Evolutionary conservation across 2,888 invertebrate genomes (phyloP), one percentile per base, ranked within the genome.

Genomic region (Taphrorychus bicolor): DNA sequence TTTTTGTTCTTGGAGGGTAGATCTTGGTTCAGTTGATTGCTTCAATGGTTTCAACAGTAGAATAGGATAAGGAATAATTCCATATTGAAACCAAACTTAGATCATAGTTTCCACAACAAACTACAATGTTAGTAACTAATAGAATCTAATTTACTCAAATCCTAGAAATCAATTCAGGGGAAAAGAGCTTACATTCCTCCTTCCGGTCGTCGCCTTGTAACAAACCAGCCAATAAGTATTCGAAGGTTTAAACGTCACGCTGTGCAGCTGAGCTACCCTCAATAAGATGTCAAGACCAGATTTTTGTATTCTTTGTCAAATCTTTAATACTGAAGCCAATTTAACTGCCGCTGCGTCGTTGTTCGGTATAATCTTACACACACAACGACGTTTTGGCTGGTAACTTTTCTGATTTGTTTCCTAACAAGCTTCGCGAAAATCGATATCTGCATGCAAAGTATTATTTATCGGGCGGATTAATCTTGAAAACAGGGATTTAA

Each of bases 321-420:
- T 64, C 64, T 64, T 64, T 59, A 64, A 64, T 64, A 64, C 58
- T 59, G 45, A 59, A 64, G 52, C 52, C 64, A 64, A 64, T 64
- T 64, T 64, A 64, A 58, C 53, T 59, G 59, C 57, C 24, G 23
- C 59, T 49, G 18, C 17, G 24, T 19, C n/a, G n/a, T 49, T 45
- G 45, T 49, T 48, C 48, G 24, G 48, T 49, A 59, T 59, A 59
- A 57, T 57, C 57, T 57, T 42, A 57, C 5, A 57, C 42, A 19
- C n/a, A n/a, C n/a, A n/a, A n/a, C 21, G 57, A 42, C 42, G 41
- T 32, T n/a, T 42, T 21, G 32, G 42, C 24, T 32, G 54, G n/a
- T 16, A 54, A 40, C 23, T 23, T n/a, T 23, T 16, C 7, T 18
- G 54, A 54, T 54, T 54, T 54, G 54, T 40, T 40, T 40, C 19